These are phyloP conservation scores for Cinclus mexicanus DNA, from an alignment of 2,113 vertebrate species.

Conservation along the genomic window DNA sequence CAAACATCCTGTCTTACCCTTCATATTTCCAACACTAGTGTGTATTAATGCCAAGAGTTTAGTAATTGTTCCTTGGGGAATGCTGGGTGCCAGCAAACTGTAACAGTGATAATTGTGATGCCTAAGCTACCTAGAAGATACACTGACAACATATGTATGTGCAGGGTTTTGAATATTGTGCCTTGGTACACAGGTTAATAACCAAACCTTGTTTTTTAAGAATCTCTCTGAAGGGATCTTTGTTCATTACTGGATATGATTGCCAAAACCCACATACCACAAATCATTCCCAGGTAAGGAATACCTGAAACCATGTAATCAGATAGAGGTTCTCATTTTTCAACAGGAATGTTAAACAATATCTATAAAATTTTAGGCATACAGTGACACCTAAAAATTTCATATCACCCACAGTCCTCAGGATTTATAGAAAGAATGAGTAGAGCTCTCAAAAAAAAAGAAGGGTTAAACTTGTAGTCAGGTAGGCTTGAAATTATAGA, in stretches of 20 bases:
- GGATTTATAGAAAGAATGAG: neutral
- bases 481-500: neutral
- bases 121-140: neutral
- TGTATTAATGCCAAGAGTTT: neutral
- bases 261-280: accelerated
- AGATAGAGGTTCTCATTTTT: neutral
- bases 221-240: neutral
- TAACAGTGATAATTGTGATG: neutral
- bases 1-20: neutral
- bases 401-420: neutral
- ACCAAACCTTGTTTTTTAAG: neutral
- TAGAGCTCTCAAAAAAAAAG: neutral
- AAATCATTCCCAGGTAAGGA: neutral
- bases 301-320: neutral
- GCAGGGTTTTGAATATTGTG: neutral
- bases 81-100: neutral
- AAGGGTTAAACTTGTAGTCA: neutral
- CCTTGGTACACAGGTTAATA: neutral
- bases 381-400: neutral
- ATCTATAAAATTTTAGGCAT: neutral
- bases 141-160: neutral
- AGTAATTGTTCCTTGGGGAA: neutral
- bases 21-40: neutral
- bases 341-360: neutral
- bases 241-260: neutral